Base-by-base conservation (phyloP, 2,797 vertebrate genomes). In the Semaprochilodus insignis region DNA sequence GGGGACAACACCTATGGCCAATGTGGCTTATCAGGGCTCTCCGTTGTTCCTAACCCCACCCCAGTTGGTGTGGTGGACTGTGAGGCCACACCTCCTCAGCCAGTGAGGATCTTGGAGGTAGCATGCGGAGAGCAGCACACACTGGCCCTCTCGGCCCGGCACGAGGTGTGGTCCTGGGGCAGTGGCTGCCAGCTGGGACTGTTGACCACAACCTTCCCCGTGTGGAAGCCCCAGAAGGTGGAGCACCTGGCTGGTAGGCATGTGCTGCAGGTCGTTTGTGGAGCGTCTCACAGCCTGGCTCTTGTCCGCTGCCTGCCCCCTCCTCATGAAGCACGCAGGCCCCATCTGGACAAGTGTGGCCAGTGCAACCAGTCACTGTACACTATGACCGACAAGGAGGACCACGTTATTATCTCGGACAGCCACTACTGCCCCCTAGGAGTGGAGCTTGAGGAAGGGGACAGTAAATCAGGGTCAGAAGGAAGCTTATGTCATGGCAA, bases 351-450 rank as follows among this genome's bases (percentile, higher is more conserved):
- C 89, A 96, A 97, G 80, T 99, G 98, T 86, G 93, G 95, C 79
- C 97, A 97, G 79, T 99, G 98, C 89, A 95, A 98, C 86, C 97
- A 99, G 88, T 95, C 97, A 80, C 93, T 99, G 4, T 98, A 97
- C 91, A 99, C 97, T 6, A 99, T 99, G 98, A 99, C 93, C 0
- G 98, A 99, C 93, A 99, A 98, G 87, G 98, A 99, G 89, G 98
- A 99, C 89, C 98, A 99, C 0, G 98, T 99, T 77, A 99, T 99
- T 86, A 99, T 99, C 93, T 99, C 98, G 1, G 98, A 99, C 82
- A 96, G 94, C 66, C 98, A 99, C 85, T 97, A 95, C 87, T 99
- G 98, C 87, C 96, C 96, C 0, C 84, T 97, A 1, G 96, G 96
- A 0, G 92, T 96, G 54, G 95, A 95, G 3, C 88, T 95, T 17